Base-by-base conservation (phyloP, 2,113 vertebrate genomes). In the Pelobates fuscus region DNA sequence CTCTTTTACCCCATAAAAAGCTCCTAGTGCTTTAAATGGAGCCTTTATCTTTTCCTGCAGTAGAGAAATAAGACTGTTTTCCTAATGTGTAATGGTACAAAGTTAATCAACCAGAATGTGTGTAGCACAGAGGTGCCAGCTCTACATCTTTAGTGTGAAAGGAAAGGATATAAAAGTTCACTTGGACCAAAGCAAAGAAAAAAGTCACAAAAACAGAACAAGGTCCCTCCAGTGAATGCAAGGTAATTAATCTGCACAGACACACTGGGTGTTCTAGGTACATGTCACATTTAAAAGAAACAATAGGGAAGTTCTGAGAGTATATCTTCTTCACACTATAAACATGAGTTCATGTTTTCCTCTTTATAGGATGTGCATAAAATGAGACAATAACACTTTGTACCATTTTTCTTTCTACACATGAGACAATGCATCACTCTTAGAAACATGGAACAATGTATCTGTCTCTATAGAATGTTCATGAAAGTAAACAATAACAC, bases 51-150 rank as follows among this genome's bases (percentile, higher is more conserved):
- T 71, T 23, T 29, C 23, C 30, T 29, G 69, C 57, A 61, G 11
- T 24, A 25, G 24, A 71, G 32, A 71, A 61, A 71, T 20, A 44
- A 61, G 41, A 30, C 41, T 30, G 18, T 61, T 71, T 23, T 61
- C 41, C 25, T 20, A 46, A 61, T 61, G 68, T 70, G 59, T 24
- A 70, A 70, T 49, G 26, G 58, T 11, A 10, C 11, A 44, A 61
- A 71, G 37, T 71, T 46, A 61, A 71, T 71, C 23, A 27, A 46
- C 54, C 41, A 26, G 43, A 70, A 59, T 46, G 69, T 70, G 55
- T 61, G 20, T 61, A 71, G 57, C 57, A 21, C 18, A 1, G 25
- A 46, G 69, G 26, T 62, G 69, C 25, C 69, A 49, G 44, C 52
- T 69, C 57, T 61, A 17, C 41, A 71, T 12, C 57, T 21, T 25